A percentile compares a stretch with the other conserved stretches of the same genome.
Evolutionary conservation across 2,888 invertebrate genomes (phyloP).

Genomic region (Meiosimyza decipiens): DNA sequence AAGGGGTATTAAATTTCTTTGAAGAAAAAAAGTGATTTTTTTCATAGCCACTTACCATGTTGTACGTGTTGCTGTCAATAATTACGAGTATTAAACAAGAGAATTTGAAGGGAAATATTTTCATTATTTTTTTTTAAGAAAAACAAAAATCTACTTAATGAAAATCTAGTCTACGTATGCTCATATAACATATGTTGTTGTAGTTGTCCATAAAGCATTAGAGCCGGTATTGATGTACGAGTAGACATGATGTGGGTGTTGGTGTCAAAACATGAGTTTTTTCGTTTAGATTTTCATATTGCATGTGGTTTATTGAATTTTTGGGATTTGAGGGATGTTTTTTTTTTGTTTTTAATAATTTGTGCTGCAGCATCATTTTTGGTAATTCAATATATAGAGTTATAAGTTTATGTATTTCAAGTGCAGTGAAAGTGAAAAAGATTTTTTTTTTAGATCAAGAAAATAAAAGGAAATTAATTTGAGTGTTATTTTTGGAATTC

Average conservation of each 20-base stretch:
- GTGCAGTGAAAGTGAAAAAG: conserved; percentile 18
- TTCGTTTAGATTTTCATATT: not conserved
- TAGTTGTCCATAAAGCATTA: no score
- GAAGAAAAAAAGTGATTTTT: no score
- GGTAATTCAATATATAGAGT: not conserved
- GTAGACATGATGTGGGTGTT: conserved; percentile 11
- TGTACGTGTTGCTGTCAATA: conserved; percentile 21
- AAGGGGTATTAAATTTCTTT: conserved; percentile 7
- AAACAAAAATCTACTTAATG: conserved; percentile 4
- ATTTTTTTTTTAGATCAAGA: not conserved
- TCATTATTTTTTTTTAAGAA: not conserved
- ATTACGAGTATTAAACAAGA: conserved; percentile 16
- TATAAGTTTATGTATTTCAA: no score
- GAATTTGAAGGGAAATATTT: no score
- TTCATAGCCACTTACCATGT: not conserved
- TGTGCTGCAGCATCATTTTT: not conserved
- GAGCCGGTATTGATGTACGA: no score
- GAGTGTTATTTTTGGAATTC: conserved; percentile 39
- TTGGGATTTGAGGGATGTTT: conserved; percentile 1
- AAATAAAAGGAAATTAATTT: conserved; percentile 28
- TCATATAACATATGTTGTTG: not conserved
- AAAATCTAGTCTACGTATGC: not conserved
- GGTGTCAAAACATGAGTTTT: conserved; percentile 23
- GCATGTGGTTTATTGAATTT: conserved; percentile 8
- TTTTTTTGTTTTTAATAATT: not conserved